A percentile compares a stretch with the other conserved stretches of the same genome.
Evolutionary conservation across 2,888 invertebrate species (phyloP).

Genomic region (Dynastes grantii): DNA sequence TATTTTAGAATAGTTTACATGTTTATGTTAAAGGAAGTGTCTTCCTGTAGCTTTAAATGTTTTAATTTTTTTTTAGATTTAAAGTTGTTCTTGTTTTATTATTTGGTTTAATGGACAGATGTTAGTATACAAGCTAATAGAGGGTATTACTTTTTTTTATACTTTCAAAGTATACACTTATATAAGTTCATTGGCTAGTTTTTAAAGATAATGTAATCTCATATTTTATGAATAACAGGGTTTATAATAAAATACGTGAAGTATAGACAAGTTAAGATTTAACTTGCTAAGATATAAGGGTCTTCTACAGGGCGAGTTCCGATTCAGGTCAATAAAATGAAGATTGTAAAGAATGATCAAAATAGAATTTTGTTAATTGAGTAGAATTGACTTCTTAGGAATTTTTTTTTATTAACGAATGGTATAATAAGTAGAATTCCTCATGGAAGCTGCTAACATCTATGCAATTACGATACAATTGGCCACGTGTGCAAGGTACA

Average conservation of each 20-base stretch:
- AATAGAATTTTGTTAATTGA: constrained; percentile 76
- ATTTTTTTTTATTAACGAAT: constrained; percentile 73
- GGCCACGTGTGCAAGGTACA: no score
- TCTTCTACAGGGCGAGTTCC: constrained; percentile 80
- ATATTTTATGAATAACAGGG: constrained; percentile 71
- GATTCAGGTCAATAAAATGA: constrained; percentile 81
- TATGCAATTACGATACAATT: no score
- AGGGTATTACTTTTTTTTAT: constrained; percentile 75
- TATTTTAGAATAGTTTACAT: constrained; percentile 72
- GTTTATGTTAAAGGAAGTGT: constrained; percentile 79
- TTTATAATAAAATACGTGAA: constrained; percentile 75
- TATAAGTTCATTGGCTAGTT: constrained; percentile 78
- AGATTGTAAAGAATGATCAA: constrained; percentile 74
- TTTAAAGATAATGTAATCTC: constrained; percentile 72
- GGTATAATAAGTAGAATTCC: constrained; percentile 76
- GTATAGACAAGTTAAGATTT: constrained; percentile 76
- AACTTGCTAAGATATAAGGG: constrained; percentile 77
- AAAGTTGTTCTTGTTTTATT: constrained; percentile 70
- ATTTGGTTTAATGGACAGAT: constrained; percentile 67
- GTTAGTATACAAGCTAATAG: constrained; percentile 73
- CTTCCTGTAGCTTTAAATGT: constrained; percentile 70
- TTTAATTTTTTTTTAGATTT: constrained; percentile 72
- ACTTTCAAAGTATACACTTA: constrained; percentile 82
- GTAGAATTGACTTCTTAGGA: constrained; percentile 76
- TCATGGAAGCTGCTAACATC: no score